Evolutionary conservation across 2,797 vertebrate species (phyloP).

Genomic region (Momotus momota): DNA sequence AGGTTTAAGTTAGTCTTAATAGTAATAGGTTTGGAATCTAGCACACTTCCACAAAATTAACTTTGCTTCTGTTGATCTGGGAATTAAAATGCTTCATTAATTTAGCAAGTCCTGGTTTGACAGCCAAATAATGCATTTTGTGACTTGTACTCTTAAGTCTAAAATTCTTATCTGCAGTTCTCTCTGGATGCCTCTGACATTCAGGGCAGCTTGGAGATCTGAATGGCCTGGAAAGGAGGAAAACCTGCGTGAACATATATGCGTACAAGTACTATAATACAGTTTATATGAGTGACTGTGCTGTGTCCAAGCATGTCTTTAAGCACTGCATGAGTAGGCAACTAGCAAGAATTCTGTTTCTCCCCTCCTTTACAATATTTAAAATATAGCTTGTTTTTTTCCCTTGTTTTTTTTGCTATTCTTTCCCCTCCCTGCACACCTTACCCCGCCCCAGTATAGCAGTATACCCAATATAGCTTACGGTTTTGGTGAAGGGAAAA

Average conservation of each 20-base stretch:
- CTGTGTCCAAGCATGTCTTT: not conserved
- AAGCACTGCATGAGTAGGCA: not conserved
- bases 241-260: not conserved
- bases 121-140: slow-evolving; percentile 73
- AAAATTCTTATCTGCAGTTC: slow-evolving; percentile 30
- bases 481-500: not conserved
- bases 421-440: not conserved
- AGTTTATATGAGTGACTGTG: not conserved
- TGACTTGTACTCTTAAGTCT: slow-evolving; percentile 57
- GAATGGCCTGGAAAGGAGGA: not conserved
- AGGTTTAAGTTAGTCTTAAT: slow-evolving; percentile 73
- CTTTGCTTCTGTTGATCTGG: slow-evolving; percentile 74
- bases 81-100: slow-evolving; percentile 77
- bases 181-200: slow-evolving; percentile 6
- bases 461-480: not conserved
- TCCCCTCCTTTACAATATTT: not conserved
- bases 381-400: not conserved
- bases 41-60: slow-evolving; percentile 74
- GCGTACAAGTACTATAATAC: accelerated
- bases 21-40: slow-evolving; percentile 73
- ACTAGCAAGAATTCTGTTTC: not conserved
- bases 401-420: not conserved
- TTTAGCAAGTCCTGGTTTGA: slow-evolving; percentile 73
- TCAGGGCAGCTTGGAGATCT: not conserved
- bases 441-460: too few species aligned